Evolutionary conservation across 2,888 invertebrate genomes (phyloP), one percentile per base, ranked within the genome.

Genomic region (Ypsolopha sequella): DNA sequence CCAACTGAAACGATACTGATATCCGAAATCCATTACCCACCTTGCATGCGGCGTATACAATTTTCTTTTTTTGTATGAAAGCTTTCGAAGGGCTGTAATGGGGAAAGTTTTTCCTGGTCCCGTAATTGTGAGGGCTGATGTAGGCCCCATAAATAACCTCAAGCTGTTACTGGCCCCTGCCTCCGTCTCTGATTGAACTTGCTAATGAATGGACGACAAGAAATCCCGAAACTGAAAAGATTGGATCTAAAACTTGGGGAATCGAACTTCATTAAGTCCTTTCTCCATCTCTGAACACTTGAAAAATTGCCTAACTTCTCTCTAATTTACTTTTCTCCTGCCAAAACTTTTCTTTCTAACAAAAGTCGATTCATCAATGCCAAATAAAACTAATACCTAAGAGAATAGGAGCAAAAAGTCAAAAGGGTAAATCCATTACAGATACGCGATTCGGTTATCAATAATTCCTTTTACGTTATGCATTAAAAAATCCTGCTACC

Each of bases 201-300:
- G 81, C 79, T 86, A 86, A 86, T 86, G 82, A 85, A 82, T 74
- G 82, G 76, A 77, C 80, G 76, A 82, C 80, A 82, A 81, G 79
- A 77, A 80, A 80, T 77, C 70, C 73, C 72, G 68, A 77, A 77
- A 81, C 81, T 80, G 79, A 73, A 76, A 70, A 68, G 64, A 68
- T 62, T 58, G 64, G 54, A 56, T 43, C 11, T 9, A 24, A 14
- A 43, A 7, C 13, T 43, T 14, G 4, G 24, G 14, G 45, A 45
- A 34, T 45, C 45, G 24, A 45, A 45, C 14, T 45, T 65, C 62
- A 55, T 61, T 63, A 54, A 59, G 58, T 67, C 43, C 34, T 34
- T 33, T 33, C 24, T 24, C 24, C 24, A 24, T 24, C 24, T 34
- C 34, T 45, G 45, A n/a, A 24, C 45, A 34, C 34, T 45, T 80